These are phyloP conservation scores for Anser cygnoides DNA, from an alignment of 2,113 vertebrate species.

Conservation along the genomic window DNA sequence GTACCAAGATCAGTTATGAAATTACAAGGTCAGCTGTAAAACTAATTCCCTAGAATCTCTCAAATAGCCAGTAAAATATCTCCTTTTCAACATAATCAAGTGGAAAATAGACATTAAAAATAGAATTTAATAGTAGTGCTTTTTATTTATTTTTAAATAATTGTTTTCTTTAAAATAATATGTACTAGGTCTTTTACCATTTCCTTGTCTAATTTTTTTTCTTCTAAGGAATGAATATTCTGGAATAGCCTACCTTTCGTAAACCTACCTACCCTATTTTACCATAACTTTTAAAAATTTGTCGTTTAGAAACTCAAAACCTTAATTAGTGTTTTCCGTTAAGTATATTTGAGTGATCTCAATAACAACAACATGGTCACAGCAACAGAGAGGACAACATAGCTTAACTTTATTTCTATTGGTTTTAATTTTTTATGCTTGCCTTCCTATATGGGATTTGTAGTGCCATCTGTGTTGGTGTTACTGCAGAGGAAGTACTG, in stretches of 20 bases:
- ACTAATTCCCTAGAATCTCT: not conserved
- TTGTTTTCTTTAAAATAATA: not conserved
- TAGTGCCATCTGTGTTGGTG: not conserved
- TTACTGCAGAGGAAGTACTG: not conserved
- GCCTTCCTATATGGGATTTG: not conserved
- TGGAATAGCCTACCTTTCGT: not conserved
- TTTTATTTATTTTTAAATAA: not conserved
- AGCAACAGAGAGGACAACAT: not conserved
- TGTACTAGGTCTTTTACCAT: not conserved
- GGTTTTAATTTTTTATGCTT: not conserved
- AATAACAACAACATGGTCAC: not conserved
- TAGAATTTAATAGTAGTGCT: fast-evolving
- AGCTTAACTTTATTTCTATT: not conserved
- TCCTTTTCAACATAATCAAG: not conserved
- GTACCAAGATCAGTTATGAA: not conserved
- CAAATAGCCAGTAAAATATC: not conserved
- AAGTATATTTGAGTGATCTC: not conserved
- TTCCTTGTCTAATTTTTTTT: not conserved
- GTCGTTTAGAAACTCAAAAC: not conserved
- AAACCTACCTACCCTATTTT: not conserved
- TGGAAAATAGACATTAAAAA: not conserved
- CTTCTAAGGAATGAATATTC: not conserved
- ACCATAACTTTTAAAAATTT: not conserved
- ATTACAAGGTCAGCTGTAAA: not conserved
- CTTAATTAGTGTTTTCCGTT: not conserved